These are phyloP conservation scores for Sphaeramia orbicularis DNA, from an alignment of 2,797 vertebrate genomes.

Conservation along the genomic window DNA sequence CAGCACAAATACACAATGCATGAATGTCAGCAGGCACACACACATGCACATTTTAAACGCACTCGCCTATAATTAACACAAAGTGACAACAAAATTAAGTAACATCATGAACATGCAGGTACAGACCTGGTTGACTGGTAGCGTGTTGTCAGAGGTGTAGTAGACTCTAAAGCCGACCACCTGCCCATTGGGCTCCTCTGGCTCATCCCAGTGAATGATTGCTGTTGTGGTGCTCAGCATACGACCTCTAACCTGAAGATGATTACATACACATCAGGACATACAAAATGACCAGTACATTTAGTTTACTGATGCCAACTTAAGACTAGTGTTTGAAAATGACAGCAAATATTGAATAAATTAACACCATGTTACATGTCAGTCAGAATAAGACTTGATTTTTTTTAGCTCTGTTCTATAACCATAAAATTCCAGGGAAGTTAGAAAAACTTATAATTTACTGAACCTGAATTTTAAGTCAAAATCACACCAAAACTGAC, in stretches of 20 bases:
- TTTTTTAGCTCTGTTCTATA: neutral
- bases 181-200: constrained; percentile 97
- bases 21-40: constrained; percentile 18
- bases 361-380: neutral
- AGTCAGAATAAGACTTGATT: constrained; percentile 1
- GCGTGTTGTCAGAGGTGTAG: constrained; percentile 92
- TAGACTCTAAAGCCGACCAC: constrained; percentile 98
- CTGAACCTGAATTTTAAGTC: neutral
- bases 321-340: neutral
- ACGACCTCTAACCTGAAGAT: constrained; percentile 91
- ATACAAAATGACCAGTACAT: neutral
- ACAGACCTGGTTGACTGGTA: constrained; percentile 90
- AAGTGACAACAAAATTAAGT: neutral
- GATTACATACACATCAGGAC: neutral
- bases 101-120: neutral
- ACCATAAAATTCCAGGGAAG: neutral
- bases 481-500: neutral
- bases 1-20: constrained; percentile 16
- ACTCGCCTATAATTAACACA: constrained; percentile 7
- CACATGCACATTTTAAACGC: constrained; percentile 11
- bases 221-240: constrained; percentile 98
- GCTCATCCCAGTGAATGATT: constrained; percentile 98
- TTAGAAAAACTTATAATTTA: constrained; percentile 3
- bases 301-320: too few relatives aligned
- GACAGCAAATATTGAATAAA: too few relatives aligned